These are phyloP conservation scores for Dryadula phaetusa DNA, from an alignment of 2,888 invertebrate genomes.

Conservation along the genomic window DNA sequence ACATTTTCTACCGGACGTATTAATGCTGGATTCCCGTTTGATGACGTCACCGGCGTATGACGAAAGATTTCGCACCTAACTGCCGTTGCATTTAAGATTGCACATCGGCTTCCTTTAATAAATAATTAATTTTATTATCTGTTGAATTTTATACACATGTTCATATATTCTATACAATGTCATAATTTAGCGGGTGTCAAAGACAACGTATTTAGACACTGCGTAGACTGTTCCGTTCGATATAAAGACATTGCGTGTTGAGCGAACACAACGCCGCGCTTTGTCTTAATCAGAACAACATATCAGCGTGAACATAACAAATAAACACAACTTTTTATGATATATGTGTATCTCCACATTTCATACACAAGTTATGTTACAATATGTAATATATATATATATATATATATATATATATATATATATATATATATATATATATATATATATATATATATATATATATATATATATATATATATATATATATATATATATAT, in stretches of 20 bases:
- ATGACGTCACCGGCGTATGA: conserved; percentile 10
- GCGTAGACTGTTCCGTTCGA: too few relatives aligned
- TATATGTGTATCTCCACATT: too few relatives aligned
- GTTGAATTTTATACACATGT: neutral
- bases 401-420: too few relatives aligned
- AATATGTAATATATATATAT: conserved; percentile 13
- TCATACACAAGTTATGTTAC: neutral
- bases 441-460: too few relatives aligned
- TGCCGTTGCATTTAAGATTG: conserved; percentile 7
- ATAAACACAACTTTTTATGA: neutral
- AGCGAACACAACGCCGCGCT: too few relatives aligned
- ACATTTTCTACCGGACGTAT: conserved; percentile 24
- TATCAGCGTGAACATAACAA: neutral
- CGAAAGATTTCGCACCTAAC: conserved; percentile 6
- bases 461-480: too few relatives aligned
- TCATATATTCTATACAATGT: too few relatives aligned
- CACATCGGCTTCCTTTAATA: conserved; percentile 10
- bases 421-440: too few relatives aligned
- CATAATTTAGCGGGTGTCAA: too few relatives aligned
- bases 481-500: too few relatives aligned
- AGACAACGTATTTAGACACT: too few relatives aligned
- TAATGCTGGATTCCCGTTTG: conserved; percentile 5
- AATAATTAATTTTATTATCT: conserved; percentile 6
- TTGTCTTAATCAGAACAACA: neutral
- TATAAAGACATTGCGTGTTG: too few relatives aligned